Base-by-base conservation (phyloP, 1,140 invertebrate genomes). In the Oryctes rhinoceros region DNA sequence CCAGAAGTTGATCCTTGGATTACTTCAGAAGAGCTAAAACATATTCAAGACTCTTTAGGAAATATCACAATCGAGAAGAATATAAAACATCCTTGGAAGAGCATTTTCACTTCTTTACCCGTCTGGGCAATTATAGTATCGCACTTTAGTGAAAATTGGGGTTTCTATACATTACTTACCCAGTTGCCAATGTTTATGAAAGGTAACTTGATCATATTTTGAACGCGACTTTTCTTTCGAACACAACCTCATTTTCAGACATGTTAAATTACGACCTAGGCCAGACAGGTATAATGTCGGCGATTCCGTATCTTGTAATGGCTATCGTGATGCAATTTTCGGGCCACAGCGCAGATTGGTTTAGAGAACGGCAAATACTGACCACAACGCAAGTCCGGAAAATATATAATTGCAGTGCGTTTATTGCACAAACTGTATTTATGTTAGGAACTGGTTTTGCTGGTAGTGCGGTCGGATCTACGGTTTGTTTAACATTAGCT, bases 141-240 rank as follows among this genome's bases (percentile, higher is more conserved):
- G 4, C 96, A 98, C 87, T 98, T 98, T 88, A 94, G 95, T 79
- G 96, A 98, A 88, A 98, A 98, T 88, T 98, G 97, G 97, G 97
- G 96, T 15, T 97, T 98, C 88, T 98, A 98, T 86, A 98, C 96
- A 0, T 91, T 97, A 86, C 90, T 98, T 0, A 97, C 96, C 0
- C 94, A 96, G 83, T 88, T 98, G 44, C 97, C 97, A 4, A 96
- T 94, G 49, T 99, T 97, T 87, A 94, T 99, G 91, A 95, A 92
- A 89, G 94, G 94, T 95, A 76, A 71, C 5, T 4, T 35, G 35
- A 67, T 48, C 75, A 30, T 47, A 30, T 30, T 7, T 11, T 44
- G 6, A 74, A 65, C 20, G 24, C 30, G 37, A 71, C 37, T 39
- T 15, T 13, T 67, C 4, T 37, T 44, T n/a, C 35, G 65, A n/a